These are phyloP conservation scores for Clinocottus analis DNA, from an alignment of 2,113 vertebrate species.

Conservation along the genomic window DNA sequence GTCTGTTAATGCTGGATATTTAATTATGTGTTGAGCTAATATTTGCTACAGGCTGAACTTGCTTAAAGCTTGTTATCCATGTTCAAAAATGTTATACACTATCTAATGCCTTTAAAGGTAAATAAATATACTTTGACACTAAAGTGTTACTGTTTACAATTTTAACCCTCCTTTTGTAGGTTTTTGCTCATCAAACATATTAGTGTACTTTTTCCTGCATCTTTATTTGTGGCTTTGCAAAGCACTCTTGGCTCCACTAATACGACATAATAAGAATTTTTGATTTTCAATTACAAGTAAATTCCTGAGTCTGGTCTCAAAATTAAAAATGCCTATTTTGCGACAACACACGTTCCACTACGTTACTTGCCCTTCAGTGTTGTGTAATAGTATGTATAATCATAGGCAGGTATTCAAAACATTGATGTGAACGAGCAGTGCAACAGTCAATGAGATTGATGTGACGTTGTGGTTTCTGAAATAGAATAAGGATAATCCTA, in stretches of 20 bases:
- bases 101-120: background rate
- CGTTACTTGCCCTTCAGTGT: background rate
- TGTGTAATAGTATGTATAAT: background rate
- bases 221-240: background rate
- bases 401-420: background rate
- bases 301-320: background rate
- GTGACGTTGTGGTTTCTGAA: conserved; percentile 37
- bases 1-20: background rate
- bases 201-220: background rate
- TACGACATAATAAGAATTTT: background rate
- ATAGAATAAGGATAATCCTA: conserved; percentile 23
- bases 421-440: conserved; percentile 1
- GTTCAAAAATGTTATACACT: background rate
- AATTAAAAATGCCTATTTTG: background rate
- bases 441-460: conserved; percentile 35
- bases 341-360: background rate
- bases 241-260: background rate
- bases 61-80: background rate
- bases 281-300: background rate
- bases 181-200: background rate
- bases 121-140: background rate
- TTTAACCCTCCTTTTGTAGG: background rate
- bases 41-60: background rate
- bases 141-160: background rate
- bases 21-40: background rate